Percentiles rank a stretch among this genome's conserved stretches.
phyloP scores from a whole-genome alignment of 2,113 vertebrate species.

The Dicrurus megarhynchus region DNA sequence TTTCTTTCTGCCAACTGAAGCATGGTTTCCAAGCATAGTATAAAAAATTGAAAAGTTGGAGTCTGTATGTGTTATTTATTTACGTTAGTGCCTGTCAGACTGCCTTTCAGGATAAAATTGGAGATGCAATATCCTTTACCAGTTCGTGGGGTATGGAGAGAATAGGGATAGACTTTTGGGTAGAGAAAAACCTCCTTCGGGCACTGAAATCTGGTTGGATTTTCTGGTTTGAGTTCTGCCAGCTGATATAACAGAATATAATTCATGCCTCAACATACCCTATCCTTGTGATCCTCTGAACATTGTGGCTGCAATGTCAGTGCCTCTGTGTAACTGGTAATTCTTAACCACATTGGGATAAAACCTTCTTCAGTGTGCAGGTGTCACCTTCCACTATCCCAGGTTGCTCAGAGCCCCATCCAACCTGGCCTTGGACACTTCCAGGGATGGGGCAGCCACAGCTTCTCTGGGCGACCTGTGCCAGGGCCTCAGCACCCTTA shows the following conservation, averaged over 20 bases:
- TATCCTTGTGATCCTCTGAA: not conserved
- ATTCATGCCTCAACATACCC: not conserved
- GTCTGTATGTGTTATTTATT: not conserved
- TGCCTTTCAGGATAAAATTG: not conserved
- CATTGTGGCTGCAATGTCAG: accelerated
- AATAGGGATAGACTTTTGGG: not conserved
- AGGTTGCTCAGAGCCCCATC: accelerated
- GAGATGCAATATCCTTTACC: not conserved
- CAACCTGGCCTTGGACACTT: accelerated
- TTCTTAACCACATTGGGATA: accelerated
- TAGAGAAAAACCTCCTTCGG: not conserved
- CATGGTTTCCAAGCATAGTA: not conserved
- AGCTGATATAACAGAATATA: not conserved
- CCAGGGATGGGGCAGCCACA: not conserved
- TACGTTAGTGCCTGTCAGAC: not conserved
- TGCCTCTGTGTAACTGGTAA: not conserved
- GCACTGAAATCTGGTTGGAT: not conserved
- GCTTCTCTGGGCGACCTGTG: not conserved
- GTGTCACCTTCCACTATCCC: not conserved
- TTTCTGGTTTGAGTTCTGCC: not conserved
- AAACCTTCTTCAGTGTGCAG: not conserved
- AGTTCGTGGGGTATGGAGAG: not conserved
- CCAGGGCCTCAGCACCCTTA: not conserved
- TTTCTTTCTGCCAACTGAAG: not conserved
- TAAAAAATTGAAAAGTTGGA: not conserved